Evolutionary conservation across 2,797 vertebrate species (phyloP).

Genomic region (Brachyalestes nurse): DNA sequence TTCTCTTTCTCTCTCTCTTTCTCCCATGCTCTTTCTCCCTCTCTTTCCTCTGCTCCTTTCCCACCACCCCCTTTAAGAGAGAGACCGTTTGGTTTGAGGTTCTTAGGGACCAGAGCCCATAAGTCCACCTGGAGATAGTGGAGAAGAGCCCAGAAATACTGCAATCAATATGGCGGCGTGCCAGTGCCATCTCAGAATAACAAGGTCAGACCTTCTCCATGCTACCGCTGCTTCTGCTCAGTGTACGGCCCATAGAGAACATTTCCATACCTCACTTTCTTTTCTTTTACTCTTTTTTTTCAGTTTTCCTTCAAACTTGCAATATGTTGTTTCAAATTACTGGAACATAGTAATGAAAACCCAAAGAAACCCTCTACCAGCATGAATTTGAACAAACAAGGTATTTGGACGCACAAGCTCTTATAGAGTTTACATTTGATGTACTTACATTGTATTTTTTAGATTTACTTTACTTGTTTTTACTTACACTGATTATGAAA

Average conservation of each 20-base stretch:
- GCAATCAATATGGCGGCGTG: constrained; percentile 63
- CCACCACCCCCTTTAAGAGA: constrained; percentile 65
- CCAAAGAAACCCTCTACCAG: not conserved
- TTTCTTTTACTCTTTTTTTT: constrained; percentile 39
- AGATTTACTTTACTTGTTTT: not conserved
- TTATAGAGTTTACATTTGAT: not conserved
- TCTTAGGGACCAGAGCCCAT: constrained; percentile 64
- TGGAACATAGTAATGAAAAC: not conserved
- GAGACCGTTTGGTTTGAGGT: constrained; percentile 74
- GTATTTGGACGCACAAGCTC: not conserved
- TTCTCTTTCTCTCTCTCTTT: constrained; percentile 64
- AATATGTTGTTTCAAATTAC: constrained; percentile 5
- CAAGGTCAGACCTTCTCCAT: constrained; percentile 59
- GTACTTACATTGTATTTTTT: too few relatives aligned
- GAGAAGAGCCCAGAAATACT: constrained; percentile 66
- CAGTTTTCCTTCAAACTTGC: not conserved
- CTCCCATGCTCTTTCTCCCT: constrained; percentile 58
- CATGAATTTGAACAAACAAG: too few relatives aligned
- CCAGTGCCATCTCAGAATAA: constrained; percentile 57
- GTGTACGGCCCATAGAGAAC: constrained; percentile 46
- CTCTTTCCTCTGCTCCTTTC: constrained; percentile 36
- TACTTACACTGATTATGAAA: not conserved
- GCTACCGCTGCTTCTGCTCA: constrained; percentile 42
- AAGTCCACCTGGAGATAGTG: constrained; percentile 64
- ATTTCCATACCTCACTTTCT: constrained; percentile 38